Conservation (phyloP, 1,140 invertebrate species). For the Ruditapes philippinarum region DNA sequence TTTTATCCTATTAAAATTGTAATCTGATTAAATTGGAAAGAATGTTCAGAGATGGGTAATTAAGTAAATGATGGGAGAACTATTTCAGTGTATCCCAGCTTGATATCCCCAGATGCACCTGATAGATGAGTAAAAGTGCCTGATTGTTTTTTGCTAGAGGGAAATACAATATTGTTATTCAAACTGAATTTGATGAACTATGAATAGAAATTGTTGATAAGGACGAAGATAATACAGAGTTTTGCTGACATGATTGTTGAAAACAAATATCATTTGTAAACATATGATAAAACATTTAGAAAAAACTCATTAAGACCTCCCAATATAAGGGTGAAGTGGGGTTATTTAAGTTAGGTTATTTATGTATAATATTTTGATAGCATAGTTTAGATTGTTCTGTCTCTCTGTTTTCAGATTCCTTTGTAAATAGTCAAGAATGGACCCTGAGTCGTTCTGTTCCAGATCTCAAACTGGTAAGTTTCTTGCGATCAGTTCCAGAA, state of each 20-base stretch:
- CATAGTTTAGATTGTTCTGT: no score
- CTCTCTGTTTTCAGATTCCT: constrained; percentile 97
- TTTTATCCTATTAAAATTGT: background rate
- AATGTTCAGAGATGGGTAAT: background rate
- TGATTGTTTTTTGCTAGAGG: no score
- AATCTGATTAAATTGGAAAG: constrained; percentile 1
- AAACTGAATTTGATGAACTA: background rate
- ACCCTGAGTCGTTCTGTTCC: constrained; percentile 97
- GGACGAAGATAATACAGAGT: no score
- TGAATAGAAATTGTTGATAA: no score
- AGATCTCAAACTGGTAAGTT: constrained; percentile 93
- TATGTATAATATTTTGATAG: no score
- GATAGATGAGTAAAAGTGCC: background rate
- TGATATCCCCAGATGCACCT: background rate
- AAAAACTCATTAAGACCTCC: no score
- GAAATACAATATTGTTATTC: background rate
- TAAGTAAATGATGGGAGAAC: background rate
- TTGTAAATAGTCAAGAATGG: constrained; percentile 99
- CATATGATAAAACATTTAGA: no score
- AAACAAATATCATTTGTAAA: no score
- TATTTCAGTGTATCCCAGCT: background rate
- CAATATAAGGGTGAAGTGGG: background rate
- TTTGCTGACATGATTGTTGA: no score
- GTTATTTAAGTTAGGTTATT: no score
- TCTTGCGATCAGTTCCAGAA: background rate